Base-by-base conservation (phyloP, 30 jellyfish, hydroid and myxozoan species). In the Rhopilema esculentum region DNA sequence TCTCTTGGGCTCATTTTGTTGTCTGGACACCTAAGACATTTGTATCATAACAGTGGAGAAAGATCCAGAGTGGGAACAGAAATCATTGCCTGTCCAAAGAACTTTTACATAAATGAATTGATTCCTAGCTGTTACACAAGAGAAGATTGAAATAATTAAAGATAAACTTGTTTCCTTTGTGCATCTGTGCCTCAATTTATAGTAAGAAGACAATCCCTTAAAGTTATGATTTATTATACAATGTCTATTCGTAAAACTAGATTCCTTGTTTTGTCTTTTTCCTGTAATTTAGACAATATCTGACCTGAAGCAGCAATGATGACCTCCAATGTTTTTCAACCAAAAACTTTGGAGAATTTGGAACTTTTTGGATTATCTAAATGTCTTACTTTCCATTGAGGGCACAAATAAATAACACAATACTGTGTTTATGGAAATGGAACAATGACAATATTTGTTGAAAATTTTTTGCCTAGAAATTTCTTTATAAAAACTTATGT, bases 1-100 rank as follows among this genome's bases (percentile, higher is more conserved):
- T 77, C 22, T 17, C 40, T 22, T 77, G 90, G 90, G 90, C 82
- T 18, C 90, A 80, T 62, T 80, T 65, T 80, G 82, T 80, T 8
- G 27, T 80, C 29, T 80, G 90, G 90, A 80, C 81, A 57, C 66
- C 21, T 4, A n/a, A 20, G 90, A 32, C 27, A 77, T 80, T 26
- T 18, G 49, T 23, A 32, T 80, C 4, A 29, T 80, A 19, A 48
- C 29, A 65, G 90, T 66, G 31, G 90, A 80, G 84, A 80, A 32
- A 80, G 84, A 64, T 16, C 65, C 32, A 18, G 48, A 20, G 21
- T 80, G 66, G 90, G 90, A 26, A 29, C 27, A 63, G 15, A 61
- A n/a, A 25, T 57, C 65, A n/a, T 25, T 57, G 19, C 82, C 82
- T 53, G 26, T 57, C 21, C 76, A 26, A 62, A 62, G 49, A 33